Percentiles rank a stretch among this genome's conserved stretches.
These are phyloP conservation scores for Halcyon smyrnensis DNA, from an alignment of 2,797 vertebrate genomes.

Conservation along the genomic window DNA sequence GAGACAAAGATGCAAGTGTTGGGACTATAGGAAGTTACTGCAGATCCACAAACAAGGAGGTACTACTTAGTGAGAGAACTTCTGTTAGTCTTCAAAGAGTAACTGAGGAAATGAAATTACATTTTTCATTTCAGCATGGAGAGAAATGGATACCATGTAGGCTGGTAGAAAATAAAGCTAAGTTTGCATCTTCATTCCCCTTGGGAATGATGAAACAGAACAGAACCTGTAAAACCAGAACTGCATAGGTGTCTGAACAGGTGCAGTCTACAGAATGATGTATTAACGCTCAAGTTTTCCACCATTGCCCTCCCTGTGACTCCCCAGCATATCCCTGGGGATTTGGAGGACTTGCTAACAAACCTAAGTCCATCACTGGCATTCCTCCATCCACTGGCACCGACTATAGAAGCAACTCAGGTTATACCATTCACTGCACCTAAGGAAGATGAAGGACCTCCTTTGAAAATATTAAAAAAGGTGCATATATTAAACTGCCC, in stretches of 20 bases:
- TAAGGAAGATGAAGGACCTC: background rate
- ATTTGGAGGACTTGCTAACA: background rate
- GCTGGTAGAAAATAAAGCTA: background rate
- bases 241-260: background rate
- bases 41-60: background rate
- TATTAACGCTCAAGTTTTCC: background rate
- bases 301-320: background rate
- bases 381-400: background rate
- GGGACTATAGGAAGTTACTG: background rate
- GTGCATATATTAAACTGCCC: background rate
- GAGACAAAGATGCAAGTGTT: background rate
- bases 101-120: background rate
- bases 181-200: background rate
- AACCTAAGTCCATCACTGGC: background rate
- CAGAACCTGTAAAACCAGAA: background rate
- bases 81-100: background rate
- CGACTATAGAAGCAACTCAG: background rate
- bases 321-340: background rate
- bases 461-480: background rate
- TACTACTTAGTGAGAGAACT: background rate
- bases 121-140: background rate
- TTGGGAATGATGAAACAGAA: background rate
- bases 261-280: rapidly evolving
- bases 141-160: background rate
- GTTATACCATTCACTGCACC: rapidly evolving